Conservation (phyloP, 35 echinoderm and acorn worm species). For the Holothuria glaberrima region DNA sequence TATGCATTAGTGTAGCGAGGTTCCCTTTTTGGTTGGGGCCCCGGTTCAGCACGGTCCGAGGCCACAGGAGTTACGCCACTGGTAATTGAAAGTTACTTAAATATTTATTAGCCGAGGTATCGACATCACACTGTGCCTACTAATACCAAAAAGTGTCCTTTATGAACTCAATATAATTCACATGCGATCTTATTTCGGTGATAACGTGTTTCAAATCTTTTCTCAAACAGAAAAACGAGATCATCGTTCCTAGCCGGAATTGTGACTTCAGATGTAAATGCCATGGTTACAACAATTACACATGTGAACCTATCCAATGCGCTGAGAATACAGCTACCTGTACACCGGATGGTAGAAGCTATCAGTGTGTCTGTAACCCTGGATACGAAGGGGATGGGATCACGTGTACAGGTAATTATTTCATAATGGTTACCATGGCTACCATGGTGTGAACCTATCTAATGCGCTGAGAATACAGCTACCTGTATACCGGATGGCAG, state of each 20-base stretch:
- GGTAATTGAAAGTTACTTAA: no score
- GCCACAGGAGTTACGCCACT: no score
- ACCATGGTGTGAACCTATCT: not conserved
- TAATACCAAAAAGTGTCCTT: no score
- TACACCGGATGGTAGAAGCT: not conserved
- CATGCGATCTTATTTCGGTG: no score
- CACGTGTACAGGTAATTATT: not conserved
- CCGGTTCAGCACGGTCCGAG: no score
- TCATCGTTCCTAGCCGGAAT: not conserved
- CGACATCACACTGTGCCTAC: no score
- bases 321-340: not conserved
- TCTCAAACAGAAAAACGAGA: conserved; percentile 28
- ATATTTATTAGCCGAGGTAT: no score
- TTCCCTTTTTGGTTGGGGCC: no score
- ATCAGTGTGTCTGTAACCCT: conserved; percentile 4
- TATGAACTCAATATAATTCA: no score
- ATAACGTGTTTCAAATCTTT: no score
- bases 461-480: not conserved
- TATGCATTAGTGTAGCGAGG: no score
- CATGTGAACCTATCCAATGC: not conserved
- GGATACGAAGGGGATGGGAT: conserved; percentile 39
- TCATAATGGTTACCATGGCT: not conserved
- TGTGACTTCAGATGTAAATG: not conserved
- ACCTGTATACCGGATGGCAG: no score
- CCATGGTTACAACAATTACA: not conserved